Evolutionary conservation across 2,113 vertebrate genomes (phyloP).

Genomic region (Larimichthys crocea): DNA sequence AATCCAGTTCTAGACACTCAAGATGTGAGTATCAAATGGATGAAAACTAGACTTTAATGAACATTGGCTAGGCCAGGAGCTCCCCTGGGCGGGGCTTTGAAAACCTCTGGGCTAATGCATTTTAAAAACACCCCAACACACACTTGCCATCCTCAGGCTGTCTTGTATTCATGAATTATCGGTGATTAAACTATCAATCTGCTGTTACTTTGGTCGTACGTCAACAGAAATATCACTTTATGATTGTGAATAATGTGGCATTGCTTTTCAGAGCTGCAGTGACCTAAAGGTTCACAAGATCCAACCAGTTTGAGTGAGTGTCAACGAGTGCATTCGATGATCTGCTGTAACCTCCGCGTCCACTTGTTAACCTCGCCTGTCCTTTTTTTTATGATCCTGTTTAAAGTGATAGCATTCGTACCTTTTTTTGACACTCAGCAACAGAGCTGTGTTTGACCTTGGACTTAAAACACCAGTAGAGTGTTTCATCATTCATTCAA

Average conservation of each 20-base stretch:
- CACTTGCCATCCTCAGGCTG: not conserved
- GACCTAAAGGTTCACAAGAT: not conserved
- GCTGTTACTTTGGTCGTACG: not conserved
- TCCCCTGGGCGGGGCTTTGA: too few relatives aligned
- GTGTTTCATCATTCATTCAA: too few relatives aligned
- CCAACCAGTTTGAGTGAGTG: not conserved
- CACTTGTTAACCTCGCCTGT: not conserved
- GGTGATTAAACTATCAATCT: not conserved
- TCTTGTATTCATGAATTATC: not conserved
- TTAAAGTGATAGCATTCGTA: not conserved
- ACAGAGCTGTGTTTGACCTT: constrained; percentile 8
- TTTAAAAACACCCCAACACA: not conserved
- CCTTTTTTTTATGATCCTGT: constrained; percentile 5
- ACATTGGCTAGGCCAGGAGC: too few relatives aligned
- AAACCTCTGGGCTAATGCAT: not conserved
- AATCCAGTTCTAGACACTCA: not conserved
- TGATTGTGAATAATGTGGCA: not conserved
- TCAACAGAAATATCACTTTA: not conserved
- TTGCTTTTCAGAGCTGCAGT: not conserved
- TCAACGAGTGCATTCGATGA: not conserved
- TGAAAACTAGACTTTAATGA: not conserved
- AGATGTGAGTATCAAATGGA: too few relatives aligned
- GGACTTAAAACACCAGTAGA: not conserved
- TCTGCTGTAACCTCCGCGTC: constrained; percentile 1
- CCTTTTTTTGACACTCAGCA: not conserved